Conservation (phyloP, 2,113 vertebrate species). For the Leptodactylus fuscus region DNA sequence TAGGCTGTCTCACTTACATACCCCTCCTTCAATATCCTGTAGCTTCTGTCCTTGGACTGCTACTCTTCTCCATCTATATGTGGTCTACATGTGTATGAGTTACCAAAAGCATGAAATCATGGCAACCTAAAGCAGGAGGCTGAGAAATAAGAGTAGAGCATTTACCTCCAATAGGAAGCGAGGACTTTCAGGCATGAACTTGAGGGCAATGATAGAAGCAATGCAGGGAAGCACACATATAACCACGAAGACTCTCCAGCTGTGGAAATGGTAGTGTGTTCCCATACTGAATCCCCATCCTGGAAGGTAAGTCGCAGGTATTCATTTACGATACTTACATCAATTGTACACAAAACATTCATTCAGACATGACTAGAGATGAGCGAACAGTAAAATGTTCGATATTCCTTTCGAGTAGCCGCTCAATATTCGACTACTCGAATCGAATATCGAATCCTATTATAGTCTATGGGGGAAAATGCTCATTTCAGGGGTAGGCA, state of each 20-base stretch:
- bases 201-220: slow-evolving; percentile 83
- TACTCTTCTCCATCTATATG: too few relatives aligned
- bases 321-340: not conserved
- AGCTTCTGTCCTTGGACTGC: too few relatives aligned
- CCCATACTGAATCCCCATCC: slow-evolving; percentile 97
- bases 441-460: too few relatives aligned
- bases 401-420: too few relatives aligned
- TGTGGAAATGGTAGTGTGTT: slow-evolving; percentile 90
- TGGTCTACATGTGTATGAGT: not conserved
- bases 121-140: not conserved
- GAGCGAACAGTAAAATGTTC: too few relatives aligned
- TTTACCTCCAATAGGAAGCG: slow-evolving; percentile 96
- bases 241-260: slow-evolving; percentile 93
- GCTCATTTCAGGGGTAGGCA: too few relatives aligned
- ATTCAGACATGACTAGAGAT: too few relatives aligned
- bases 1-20: too few relatives aligned
- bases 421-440: too few relatives aligned
- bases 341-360: not conserved
- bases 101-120: not conserved
- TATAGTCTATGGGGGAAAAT: too few relatives aligned
- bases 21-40: too few relatives aligned
- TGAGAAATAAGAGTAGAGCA: not conserved
- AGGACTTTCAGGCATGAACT: slow-evolving; percentile 97
- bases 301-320: slow-evolving; percentile 65
- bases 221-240: slow-evolving; percentile 89